Base-by-base conservation (phyloP, 2,888 invertebrate species). In the Graphium colonna region DNA sequence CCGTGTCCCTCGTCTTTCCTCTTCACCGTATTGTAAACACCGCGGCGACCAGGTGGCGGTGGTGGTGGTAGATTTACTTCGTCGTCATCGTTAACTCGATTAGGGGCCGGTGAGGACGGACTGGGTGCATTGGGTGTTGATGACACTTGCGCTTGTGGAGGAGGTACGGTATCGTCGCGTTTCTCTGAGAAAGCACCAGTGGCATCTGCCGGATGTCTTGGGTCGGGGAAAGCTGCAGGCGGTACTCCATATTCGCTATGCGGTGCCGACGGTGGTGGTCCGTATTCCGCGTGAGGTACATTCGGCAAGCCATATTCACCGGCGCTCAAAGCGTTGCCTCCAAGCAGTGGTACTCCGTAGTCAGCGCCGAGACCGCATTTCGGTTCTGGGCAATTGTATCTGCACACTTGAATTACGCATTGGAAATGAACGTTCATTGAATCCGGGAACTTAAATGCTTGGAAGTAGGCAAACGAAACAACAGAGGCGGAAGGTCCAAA, bases 371-470 rank as follows among this genome's bases (percentile, higher is more conserved):
- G 21, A 21, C 21, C 21, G 5, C 21, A n/a, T n/a, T n/a, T 96
- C 1, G 97, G 97, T 73, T 97, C 97, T 1, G 97, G 97, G 67
- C 97, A 97, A 75, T 97, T 96, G 80, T 96, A 96, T 65, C 97
- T 92, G 73, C 97, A 97, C 2, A 97, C 97, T 90, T 97, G 97
- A 65, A 97, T 97, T 40, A 97, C 97, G 77, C 97, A 97, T 80
- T 97, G 97, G 94, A 97, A 97, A 91, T 97, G 97, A 1, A 97
- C 97, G 77, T 97, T 97, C 97, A 97, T 97, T 9, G 97, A 97
- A 79, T 97, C 97, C 1, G 97, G 97, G 93, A 97, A 97, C 83
- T 97, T 97, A 90, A 97, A 97, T 4, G 97, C 97, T 87, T 97
- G 97, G 95, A 97, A 97, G 87, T 97, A 97, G 10, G 97, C 97